A percentile compares a stretch with the other conserved stretches of the same genome.
phyloP scores from a whole-genome alignment of 2,797 vertebrate genomes.

The Avahi laniger region DNA sequence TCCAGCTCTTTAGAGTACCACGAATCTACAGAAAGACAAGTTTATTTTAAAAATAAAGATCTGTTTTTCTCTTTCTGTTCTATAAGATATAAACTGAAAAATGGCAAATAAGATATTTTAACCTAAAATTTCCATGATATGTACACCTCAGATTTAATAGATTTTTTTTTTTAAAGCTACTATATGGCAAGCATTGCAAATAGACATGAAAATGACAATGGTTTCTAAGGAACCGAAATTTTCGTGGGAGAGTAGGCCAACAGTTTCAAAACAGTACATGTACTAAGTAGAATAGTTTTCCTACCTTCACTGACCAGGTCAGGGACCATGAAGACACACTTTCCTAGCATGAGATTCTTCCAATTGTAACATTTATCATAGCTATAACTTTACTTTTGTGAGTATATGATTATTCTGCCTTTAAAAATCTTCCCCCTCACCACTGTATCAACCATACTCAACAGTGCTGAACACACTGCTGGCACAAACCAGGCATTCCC shows the following conservation, averaged over 20 bases:
- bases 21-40: slow-evolving; percentile 90
- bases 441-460: neutral
- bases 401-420: neutral
- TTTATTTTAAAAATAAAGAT: slow-evolving; percentile 54
- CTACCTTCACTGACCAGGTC: neutral
- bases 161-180: neutral
- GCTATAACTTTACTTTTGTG: neutral
- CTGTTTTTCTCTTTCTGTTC: neutral
- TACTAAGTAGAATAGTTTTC: neutral
- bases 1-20: slow-evolving; percentile 98
- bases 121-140: slow-evolving; percentile 30
- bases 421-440: neutral
- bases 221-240: neutral
- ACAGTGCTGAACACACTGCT: neutral
- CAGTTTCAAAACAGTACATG: slow-evolving; percentile 41
- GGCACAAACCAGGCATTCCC: neutral
- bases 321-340: slow-evolving; percentile 24
- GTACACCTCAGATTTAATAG: neutral
- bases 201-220: neutral
- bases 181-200: neutral
- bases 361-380: neutral
- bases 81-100: neutral
- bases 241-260: neutral
- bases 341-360: neutral
- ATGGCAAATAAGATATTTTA: neutral